Percentiles rank a stretch among this genome's conserved stretches.
Conservation (phyloP, 2,888 invertebrate genomes). For the Cepaea hortensis region DNA sequence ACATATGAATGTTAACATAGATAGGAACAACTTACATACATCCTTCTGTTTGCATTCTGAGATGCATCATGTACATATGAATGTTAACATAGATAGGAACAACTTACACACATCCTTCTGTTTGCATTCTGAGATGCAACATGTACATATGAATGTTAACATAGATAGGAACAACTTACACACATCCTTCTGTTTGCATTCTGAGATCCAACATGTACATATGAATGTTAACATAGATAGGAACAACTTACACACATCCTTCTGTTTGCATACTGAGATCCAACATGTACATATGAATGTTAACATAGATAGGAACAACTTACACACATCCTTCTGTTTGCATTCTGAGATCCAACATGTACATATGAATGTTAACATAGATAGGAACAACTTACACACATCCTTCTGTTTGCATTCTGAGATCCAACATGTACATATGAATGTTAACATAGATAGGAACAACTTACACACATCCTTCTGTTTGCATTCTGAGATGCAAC, state of each 20-base stretch:
- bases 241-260: background rate
- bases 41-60: background rate
- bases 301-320: background rate
- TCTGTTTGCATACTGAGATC: background rate
- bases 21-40: background rate
- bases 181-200: background rate
- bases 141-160: background rate
- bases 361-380: background rate
- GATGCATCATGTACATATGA: background rate
- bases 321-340: background rate
- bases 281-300: background rate
- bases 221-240: background rate
- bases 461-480: background rate
- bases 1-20: background rate
- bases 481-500: background rate
- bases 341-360: background rate
- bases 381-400: background rate
- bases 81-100: background rate
- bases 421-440: background rate
- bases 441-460: background rate
- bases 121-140: background rate
- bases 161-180: background rate
- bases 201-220: background rate
- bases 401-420: background rate
- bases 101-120: background rate